A percentile compares a stretch with the other conserved stretches of the same genome.
These are phyloP conservation scores for Agraylea sexmaculata DNA, from an alignment of 1,140 invertebrate genomes.

Conservation along the genomic window DNA sequence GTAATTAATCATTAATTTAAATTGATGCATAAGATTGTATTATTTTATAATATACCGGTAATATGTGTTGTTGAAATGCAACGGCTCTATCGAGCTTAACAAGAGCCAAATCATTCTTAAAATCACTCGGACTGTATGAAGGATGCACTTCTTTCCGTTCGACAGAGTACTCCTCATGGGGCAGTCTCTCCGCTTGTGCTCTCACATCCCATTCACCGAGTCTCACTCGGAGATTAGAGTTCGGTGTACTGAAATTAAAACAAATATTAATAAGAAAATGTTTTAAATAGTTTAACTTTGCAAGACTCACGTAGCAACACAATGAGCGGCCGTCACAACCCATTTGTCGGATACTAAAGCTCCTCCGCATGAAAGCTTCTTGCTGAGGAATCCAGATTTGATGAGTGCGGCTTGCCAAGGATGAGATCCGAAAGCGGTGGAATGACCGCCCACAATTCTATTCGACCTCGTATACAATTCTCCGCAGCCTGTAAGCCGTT, in stretches of 20 bases:
- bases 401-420: conserved; percentile 94
- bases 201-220: conserved; percentile 86
- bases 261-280: neutral
- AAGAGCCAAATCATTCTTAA: conserved; percentile 80
- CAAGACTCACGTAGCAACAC: conserved; percentile 75
- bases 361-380: conserved; percentile 83
- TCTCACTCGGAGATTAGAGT: conserved; percentile 72
- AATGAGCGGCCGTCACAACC: conserved; percentile 83
- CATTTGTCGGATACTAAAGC: conserved; percentile 80
- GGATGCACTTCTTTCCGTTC: conserved; percentile 85
- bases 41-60: conserved; percentile 56
- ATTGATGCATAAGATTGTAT: neutral
- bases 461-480: conserved; percentile 76
- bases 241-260: conserved; percentile 47
- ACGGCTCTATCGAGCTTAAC: conserved; percentile 69
- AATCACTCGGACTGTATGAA: conserved; percentile 75
- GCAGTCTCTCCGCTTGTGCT: conserved; percentile 64
- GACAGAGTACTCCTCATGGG: conserved; percentile 80
- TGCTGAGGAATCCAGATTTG: conserved; percentile 79
- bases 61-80: conserved; percentile 76
- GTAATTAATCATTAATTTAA: conserved; percentile 35
- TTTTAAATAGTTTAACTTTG: conserved; percentile 1
- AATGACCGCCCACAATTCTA: conserved; percentile 85
- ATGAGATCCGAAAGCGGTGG: conserved; percentile 78
- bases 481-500: conserved; percentile 61